These are phyloP conservation scores for Pegoplata infirma DNA, from an alignment of 2,888 invertebrate genomes.

Conservation along the genomic window DNA sequence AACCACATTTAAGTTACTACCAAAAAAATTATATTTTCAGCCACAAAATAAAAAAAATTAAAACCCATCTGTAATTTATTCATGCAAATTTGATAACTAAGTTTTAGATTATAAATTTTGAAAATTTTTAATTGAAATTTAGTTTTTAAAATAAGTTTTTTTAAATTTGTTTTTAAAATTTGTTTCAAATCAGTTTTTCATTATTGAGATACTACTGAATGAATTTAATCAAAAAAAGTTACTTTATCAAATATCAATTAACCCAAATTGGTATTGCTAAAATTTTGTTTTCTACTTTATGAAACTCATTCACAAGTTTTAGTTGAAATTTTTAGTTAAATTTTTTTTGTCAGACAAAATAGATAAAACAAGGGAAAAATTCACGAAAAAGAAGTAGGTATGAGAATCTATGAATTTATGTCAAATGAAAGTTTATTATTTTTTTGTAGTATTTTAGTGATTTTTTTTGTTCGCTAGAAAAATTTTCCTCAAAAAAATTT, in stretches of 20 bases:
- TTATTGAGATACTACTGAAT: no score
- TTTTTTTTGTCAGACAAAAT: conserved; percentile 22
- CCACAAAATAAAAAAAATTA: conserved; percentile 11
- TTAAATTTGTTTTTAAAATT: conserved; percentile 13
- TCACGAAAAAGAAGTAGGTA: conserved; percentile 35
- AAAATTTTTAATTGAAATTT: not conserved
- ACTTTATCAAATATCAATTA: conserved; percentile 55
- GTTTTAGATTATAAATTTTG: not conserved
- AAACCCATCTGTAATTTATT: not conserved
- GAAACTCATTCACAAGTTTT: conserved; percentile 28
- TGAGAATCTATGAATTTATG: conserved; percentile 50
- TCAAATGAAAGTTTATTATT: conserved; percentile 12
- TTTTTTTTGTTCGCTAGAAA: not conserved
- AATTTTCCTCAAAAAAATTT: conserved; percentile 28
- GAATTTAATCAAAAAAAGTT: no score
- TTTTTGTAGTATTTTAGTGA: not conserved
- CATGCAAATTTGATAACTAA: no score
- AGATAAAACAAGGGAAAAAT: conserved; percentile 49
- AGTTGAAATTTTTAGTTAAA: conserved; percentile 21
- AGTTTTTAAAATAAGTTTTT: not conserved
- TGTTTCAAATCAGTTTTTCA: no score
- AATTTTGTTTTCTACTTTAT: conserved; percentile 4
- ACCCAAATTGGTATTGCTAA: conserved; percentile 36
- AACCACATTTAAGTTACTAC: conserved; percentile 12
- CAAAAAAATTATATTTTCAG: conserved; percentile 13